Percentiles rank a stretch among this genome's conserved stretches.
phyloP scores from a whole-genome alignment of 2,888 invertebrate species.

The Phyto melanocephala region DNA sequence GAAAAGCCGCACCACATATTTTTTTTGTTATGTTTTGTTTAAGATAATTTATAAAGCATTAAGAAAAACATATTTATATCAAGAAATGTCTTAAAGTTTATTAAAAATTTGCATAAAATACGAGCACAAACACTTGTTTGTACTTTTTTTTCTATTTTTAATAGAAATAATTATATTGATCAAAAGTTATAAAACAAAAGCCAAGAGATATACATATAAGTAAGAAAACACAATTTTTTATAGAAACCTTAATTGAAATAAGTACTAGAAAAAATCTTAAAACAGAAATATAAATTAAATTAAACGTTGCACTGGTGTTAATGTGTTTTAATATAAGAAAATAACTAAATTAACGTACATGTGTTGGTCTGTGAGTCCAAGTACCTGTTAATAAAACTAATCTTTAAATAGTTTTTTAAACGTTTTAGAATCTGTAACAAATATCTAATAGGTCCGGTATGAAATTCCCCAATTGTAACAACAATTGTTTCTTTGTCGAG shows the following conservation, averaged over 20 bases:
- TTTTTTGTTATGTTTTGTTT: not conserved
- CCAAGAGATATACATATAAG: not conserved
- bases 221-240: not conserved
- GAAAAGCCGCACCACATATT: slow-evolving; percentile 33
- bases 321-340: slow-evolving; percentile 21
- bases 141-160: not conserved
- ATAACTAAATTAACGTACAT: not conserved
- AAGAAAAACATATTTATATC: not conserved
- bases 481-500: not conserved
- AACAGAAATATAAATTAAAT: slow-evolving; percentile 36
- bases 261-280: not conserved
- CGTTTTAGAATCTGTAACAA: slow-evolving; percentile 18
- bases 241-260: not conserved
- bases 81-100: slow-evolving; percentile 9
- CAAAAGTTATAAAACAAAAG: not conserved
- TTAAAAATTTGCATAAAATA: slow-evolving; percentile 40
- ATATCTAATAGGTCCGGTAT: slow-evolving; percentile 52
- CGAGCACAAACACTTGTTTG: not conserved
- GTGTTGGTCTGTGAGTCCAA: not conserved
- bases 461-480: slow-evolving; percentile 54
- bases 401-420: slow-evolving; percentile 39
- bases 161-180: not conserved
- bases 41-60: not conserved
- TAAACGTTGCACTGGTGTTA: slow-evolving; percentile 46
- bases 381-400: slow-evolving; percentile 7